Base-by-base conservation (phyloP, 2,113 vertebrate genomes). In the Eurypyga helias region DNA sequence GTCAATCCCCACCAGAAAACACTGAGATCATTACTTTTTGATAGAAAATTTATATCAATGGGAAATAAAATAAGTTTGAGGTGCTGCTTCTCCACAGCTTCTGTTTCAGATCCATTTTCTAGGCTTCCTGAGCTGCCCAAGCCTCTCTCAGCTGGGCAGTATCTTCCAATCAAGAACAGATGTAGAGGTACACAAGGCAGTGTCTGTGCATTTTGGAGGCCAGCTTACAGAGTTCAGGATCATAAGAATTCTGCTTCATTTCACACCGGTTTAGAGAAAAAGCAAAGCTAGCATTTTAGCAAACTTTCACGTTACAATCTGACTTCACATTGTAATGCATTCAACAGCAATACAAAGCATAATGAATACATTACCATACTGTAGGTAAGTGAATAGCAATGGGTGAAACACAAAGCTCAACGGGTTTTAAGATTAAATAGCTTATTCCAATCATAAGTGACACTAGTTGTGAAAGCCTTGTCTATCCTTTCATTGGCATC, bases 1-100 rank as follows among this genome's bases (percentile, higher is more conserved):
- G 61, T 38, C 83, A 93, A 92, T 85, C 52, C 89, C 89, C 94
- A 75, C 46, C 61, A 86, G 91, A 96, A 95, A 96, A 90, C 87
- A 84, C 58, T 19, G 17, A 1, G 14, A 93, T 93, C 70, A 78
- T 76, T 94, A 87, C 48, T 10, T 60, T 76, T 80, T 70, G 85
- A 90, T 90, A 76, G 70, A 93, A 95, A 90, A 83, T 90, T 80
- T 87, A 95, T 89, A 89, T 86, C 54, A 81, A 25, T 81, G 38
- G 36, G 86, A 95, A 95, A 95, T 92, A 94, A 92, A 93, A 26
- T 58, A 84, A 70, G 33, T 82, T 73, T 23, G 67, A 95, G 65
- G 34, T 54, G 34, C 57, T 92, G 61, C 54, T 88, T 48, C 51
- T 79, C 34, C 87, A 70, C 80, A 85, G 28, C 28, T 89, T 75